These are phyloP conservation scores for Tachystola acroxantha DNA, from an alignment of 2,888 invertebrate genomes.

Conservation along the genomic window DNA sequence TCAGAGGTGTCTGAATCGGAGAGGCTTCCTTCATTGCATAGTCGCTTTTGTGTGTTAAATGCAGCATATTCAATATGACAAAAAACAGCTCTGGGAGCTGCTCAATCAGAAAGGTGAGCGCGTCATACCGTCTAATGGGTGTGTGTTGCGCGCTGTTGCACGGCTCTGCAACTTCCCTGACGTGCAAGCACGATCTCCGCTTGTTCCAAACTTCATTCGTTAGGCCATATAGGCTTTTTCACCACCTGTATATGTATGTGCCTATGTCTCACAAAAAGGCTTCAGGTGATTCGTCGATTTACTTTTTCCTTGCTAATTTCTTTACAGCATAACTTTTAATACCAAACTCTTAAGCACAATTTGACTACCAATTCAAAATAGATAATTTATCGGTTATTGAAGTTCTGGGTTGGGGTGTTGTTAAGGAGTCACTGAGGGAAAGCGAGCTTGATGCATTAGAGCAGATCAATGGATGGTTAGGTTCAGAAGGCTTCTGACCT, in stretches of 20 bases:
- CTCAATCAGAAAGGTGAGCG: conserved; percentile 71
- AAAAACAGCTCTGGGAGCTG: conserved; percentile 64
- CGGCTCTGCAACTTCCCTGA: conserved; percentile 26
- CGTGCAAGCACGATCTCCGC: conserved; percentile 33
- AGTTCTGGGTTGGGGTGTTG: no score
- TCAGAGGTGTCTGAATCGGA: conserved; percentile 57
- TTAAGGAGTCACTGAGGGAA: no score
- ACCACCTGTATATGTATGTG: conserved; percentile 8
- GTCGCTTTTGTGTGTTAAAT: conserved; percentile 69
- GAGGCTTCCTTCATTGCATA: conserved; percentile 57
- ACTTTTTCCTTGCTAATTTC: no score
- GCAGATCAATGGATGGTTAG: no score
- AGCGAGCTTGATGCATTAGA: no score
- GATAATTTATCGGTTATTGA: no score
- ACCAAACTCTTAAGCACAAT: no score
- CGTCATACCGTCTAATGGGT: conserved; percentile 44
- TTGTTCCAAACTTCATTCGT: conserved; percentile 21
- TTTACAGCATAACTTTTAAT: no score
- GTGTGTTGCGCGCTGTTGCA: conserved; percentile 29
- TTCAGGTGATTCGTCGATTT: no score
- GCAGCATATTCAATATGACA: conserved; percentile 64
- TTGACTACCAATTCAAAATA: no score
- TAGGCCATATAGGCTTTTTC: conserved; percentile 5
- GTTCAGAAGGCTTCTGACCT: no score
- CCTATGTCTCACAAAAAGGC: no score